Base-by-base conservation (phyloP, 2,113 vertebrate species). In the Corynorhinus townsendii region DNA sequence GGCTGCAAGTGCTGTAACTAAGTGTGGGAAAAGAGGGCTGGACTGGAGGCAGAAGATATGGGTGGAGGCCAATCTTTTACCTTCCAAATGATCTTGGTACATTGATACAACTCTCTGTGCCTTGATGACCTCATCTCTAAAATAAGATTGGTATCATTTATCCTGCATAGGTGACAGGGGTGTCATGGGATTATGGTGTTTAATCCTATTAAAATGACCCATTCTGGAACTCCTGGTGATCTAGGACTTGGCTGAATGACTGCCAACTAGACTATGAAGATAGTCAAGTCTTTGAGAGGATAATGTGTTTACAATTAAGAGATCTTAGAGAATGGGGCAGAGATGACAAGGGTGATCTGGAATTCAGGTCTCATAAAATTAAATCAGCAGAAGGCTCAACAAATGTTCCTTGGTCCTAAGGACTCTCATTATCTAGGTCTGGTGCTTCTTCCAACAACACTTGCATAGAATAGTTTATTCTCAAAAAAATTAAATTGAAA, bases 281-380 rank as follows among this genome's bases (percentile, higher is more conserved):
- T 72, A 93, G 19, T 4, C 66, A 94, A 82, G 49, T 22, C 56
- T 87, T 85, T 66, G 72, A 77, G 43, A 71, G 26, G 15, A 69
- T 71, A 84, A 72, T 28, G 20, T 94, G 49, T 43, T 81, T 49
- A 88, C 3, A 68, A 66, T 95, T 59, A 93, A 81, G 43, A 91
- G 38, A 75, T 52, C 22, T 52, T 52, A 14, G 45, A 90, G 80
- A 69, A 73, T 35, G 0, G 3, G 30, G 26, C 26, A 64, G n/a
- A 81, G 47, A 7, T 38, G 30, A 54, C 16, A 77, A 47, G 19
- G 4, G 8, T 11, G 22, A 91, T 69, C 59, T 72, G 45, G 66
- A 95, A 95, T 72, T 95, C 45, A 81, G 30, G 56, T 83, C 68
- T 92, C 52, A 81, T 66, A 77, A 84, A 81, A 75, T 68, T 35